Evolutionary conservation across 2,113 vertebrate species (phyloP).

Genomic region (Mola mola): DNA sequence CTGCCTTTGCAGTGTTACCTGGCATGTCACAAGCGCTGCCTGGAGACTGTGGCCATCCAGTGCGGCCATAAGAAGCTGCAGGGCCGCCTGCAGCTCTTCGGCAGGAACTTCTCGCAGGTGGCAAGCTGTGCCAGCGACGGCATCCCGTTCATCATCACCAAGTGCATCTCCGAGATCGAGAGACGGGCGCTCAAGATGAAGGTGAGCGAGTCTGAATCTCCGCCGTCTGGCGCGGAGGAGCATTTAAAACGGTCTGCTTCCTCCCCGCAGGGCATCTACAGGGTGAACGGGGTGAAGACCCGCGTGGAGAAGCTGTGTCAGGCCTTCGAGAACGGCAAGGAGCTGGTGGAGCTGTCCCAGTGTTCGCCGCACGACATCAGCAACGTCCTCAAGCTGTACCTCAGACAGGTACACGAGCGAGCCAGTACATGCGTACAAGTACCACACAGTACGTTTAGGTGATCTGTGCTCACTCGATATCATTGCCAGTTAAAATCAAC

Average conservation of each 20-base stretch:
- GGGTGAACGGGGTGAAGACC: constrained; percentile 95
- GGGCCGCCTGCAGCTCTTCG: constrained; percentile 93
- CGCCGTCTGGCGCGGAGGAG: neutral
- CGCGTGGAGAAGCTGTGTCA: constrained; percentile 98
- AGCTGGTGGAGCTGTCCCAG: constrained; percentile 95
- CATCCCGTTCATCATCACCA: constrained; percentile 93
- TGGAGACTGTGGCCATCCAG: constrained; percentile 96
- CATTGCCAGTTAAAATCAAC: too few relatives aligned
- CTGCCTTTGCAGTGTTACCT: constrained; percentile 86
- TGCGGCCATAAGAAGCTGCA: constrained; percentile 96
- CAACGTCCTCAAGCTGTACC: constrained; percentile 97
- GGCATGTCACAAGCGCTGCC: constrained; percentile 95
- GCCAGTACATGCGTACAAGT: too few relatives aligned
- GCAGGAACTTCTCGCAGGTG: constrained; percentile 86
- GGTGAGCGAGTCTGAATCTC: constrained; percentile 71
- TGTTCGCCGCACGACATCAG: constrained; percentile 95
- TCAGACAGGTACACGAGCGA: constrained; percentile 86
- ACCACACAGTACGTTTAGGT: too few relatives aligned
- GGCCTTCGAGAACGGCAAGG: constrained; percentile 94
- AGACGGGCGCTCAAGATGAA: constrained; percentile 90
- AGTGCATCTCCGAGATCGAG: constrained; percentile 93
- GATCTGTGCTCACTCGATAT: too few relatives aligned
- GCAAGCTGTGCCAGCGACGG: constrained; percentile 80
- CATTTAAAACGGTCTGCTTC: neutral
- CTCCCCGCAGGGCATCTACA: constrained; percentile 90